Evolutionary conservation across 2,888 invertebrate species (phyloP), one percentile per base, ranked within the genome.

Genomic region (Oxycera nigricornis): DNA sequence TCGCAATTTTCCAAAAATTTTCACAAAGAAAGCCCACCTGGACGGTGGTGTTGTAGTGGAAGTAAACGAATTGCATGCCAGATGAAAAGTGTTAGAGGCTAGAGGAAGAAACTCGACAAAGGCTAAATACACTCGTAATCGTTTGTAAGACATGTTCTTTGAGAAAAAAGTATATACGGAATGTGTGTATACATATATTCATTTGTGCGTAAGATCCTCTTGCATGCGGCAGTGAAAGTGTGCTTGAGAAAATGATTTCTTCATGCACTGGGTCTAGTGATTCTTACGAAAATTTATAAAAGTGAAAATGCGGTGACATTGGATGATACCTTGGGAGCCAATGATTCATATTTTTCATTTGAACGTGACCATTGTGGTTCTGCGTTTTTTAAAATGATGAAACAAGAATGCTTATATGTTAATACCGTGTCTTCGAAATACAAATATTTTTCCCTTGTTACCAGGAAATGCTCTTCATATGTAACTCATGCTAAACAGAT

Each of bases 1-100:
- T 65, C 3, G 39, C 41, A 65, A 65, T 65, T 65, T 65, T 39
- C 41, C 30, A 20, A 31, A 41, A 41, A 41, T 65, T 65, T 39
- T 65, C 65, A 65, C 24, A 11, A 65, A 20, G 65, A 65, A 65
- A 65, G 65, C 20, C 6, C 14, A 46, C 11, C 17, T 46, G 46
- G 2, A 14, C 6, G 46, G 14, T 14, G 14, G 14, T 17, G 11
- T 46, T 46, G 6, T n/a, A 3, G 17, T 46, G 46, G 46, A 46
- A 14, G 46, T n/a, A n/a, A n/a, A n/a, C n/a, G n/a, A n/a, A n/a
- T n/a, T n/a, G n/a, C n/a, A n/a, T n/a, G n/a, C n/a, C n/a, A n/a
- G n/a, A n/a, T n/a, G n/a, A n/a, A n/a, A n/a, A n/a, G n/a, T n/a
- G n/a, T n/a, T n/a, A n/a, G n/a, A n/a, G n/a, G n/a, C n/a, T n/a